Evolutionary conservation across 2,797 vertebrate genomes (phyloP), one percentile per base, ranked within the genome.

Genomic region (Galago senegalensis): DNA sequence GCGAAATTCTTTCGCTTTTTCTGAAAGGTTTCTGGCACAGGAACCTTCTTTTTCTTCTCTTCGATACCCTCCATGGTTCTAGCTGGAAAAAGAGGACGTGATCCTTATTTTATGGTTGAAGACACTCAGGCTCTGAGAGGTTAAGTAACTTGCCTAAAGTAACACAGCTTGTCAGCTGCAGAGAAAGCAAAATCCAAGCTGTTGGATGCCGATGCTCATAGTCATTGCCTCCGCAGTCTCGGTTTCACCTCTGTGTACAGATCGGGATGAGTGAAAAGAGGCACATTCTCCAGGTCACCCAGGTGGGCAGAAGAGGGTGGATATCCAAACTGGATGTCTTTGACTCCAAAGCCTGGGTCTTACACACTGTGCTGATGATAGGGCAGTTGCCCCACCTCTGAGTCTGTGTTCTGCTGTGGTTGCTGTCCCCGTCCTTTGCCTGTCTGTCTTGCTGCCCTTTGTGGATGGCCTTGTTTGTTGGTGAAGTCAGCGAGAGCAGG

Each of bases 141-240:
- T 94, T 83, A 81, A 93, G 17, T 86, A 29, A 63, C 56, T 93
- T 87, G 61, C 43, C 76, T 84, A 46, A 88, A 87, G 75, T 65
- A 34, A 63, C 21, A 17, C 27, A 89, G 83, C 58, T 88, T 20
- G 11, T 12, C 23, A 61, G 25, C 56, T 87, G 23, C 5, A 86
- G 63, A 40, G 80, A 56, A 82, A 72, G 56, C 83, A n/a, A n/a
- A 84, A 16, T 76, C 53, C n/a, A 72, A 31, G 43, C 43, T 79
- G 5, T 63, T 58, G 27, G 9, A 63, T 87, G 53, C 17, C 13
- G 27, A 0, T 83, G 23, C 23, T 73, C 58, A 73, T 58, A 7
- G 56, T 73, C 31, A 40, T 60, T 8, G 3, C 3, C 53, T 4
- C 4, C 18, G 27, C 14, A 20, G 4, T 70, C 17, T 4, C 46